Conservation (phyloP, 2,888 invertebrate genomes). For the Mythimna ferrago region DNA sequence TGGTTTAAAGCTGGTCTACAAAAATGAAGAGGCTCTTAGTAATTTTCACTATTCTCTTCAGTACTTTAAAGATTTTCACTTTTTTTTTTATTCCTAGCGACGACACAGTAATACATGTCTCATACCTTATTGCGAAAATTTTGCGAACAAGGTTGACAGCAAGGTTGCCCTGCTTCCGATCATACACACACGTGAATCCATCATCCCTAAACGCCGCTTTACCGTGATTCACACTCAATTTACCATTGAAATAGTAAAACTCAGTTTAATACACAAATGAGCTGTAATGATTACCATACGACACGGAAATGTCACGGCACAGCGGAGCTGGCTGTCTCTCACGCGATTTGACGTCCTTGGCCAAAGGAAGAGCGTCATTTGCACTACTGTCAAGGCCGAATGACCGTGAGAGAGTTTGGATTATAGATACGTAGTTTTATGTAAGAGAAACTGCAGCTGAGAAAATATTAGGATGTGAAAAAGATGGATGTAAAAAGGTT, state of each 20-base stretch:
- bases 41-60: neutral
- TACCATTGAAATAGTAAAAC: constrained; percentile 47
- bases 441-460: neutral
- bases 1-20: neutral
- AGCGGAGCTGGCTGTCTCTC: constrained; percentile 57
- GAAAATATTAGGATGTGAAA: too few relatives aligned
- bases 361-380: constrained; percentile 75
- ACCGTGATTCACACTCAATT: constrained; percentile 40
- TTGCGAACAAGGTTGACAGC: constrained; percentile 12
- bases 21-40: too few relatives aligned
- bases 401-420: constrained; percentile 49
- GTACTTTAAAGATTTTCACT: neutral
- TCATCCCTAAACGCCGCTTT: constrained; percentile 13
- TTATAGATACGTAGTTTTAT: constrained; percentile 8
- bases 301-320: constrained; percentile 64
- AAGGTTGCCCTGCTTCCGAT: neutral
- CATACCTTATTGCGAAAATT: neutral
- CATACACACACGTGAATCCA: neutral
- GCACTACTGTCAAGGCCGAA: constrained; percentile 64
- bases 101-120: neutral
- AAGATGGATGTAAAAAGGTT: too few relatives aligned
- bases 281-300: constrained; percentile 54
- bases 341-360: constrained; percentile 77
- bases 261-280: constrained; percentile 51
- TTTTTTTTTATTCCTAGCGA: neutral